Conservation (phyloP, 2,113 vertebrate genomes). For the Phalacrocorax pelagicus region DNA sequence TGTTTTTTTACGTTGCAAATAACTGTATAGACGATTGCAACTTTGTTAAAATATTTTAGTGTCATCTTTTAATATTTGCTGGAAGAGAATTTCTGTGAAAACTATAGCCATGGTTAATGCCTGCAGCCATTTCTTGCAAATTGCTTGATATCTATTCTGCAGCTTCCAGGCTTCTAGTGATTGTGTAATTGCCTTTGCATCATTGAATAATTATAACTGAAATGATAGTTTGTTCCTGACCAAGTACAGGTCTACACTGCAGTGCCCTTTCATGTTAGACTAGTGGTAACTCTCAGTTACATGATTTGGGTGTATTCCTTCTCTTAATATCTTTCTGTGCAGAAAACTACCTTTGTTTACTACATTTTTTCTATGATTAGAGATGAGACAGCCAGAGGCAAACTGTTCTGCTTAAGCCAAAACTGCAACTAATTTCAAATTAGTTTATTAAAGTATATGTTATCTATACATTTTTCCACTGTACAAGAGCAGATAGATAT, state of each 20-base stretch:
- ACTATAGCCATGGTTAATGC: neutral
- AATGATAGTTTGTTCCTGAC: neutral
- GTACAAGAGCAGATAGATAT: neutral
- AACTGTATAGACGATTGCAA: neutral
- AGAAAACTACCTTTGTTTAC: neutral
- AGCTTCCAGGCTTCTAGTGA: neutral
- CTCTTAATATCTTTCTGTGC: neutral
- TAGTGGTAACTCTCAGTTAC: neutral
- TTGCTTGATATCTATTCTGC: neutral
- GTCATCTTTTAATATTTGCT: neutral
- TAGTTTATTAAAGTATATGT: neutral
- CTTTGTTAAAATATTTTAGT: neutral
- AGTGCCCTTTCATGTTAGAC: neutral
- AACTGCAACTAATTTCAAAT: neutral
- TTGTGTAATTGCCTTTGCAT: neutral
- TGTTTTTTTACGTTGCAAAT: neutral
- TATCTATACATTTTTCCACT: neutral
- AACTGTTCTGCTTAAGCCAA: neutral
- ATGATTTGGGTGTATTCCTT: neutral
- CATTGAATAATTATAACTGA: neutral
- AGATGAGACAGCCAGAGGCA: neutral
- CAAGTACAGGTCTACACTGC: neutral
- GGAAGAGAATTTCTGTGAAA: neutral
- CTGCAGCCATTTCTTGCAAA: neutral
- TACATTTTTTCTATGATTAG: neutral